These are phyloP conservation scores for Stigmatopora argus DNA, from an alignment of 2,113 vertebrate genomes.

Conservation along the genomic window DNA sequence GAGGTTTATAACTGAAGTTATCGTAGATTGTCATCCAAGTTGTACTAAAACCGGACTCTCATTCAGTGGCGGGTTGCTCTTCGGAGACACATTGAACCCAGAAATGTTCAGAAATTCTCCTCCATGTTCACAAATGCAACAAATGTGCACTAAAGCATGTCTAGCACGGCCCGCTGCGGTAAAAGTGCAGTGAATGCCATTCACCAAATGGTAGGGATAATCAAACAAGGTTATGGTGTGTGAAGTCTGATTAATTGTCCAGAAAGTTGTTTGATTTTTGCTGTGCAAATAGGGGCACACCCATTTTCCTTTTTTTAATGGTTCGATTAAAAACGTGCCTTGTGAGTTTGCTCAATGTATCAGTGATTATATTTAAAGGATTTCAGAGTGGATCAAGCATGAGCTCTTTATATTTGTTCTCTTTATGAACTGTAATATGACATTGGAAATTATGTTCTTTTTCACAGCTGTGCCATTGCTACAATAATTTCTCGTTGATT, in stretches of 20 bases:
- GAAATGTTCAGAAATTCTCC: constrained; percentile 17
- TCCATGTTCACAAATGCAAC: not conserved
- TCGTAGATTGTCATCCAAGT: constrained; percentile 18
- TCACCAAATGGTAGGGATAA: constrained; percentile 17
- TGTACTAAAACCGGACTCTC: constrained; percentile 26
- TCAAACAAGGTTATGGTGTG: constrained; percentile 18
- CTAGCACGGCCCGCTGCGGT: not conserved
- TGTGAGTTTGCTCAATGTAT: constrained; percentile 22
- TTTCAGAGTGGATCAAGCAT: constrained; percentile 20
- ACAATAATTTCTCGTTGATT: constrained; percentile 3
- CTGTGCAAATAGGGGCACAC: constrained; percentile 23
- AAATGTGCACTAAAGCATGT: constrained; percentile 11
- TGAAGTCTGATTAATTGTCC: constrained; percentile 22
- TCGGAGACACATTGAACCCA: constrained; percentile 10
- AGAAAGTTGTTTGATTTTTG: constrained; percentile 9
- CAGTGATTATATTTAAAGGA: constrained; percentile 29
- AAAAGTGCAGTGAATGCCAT: constrained; percentile 7
- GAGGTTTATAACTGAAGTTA: no score
- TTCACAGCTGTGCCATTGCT: not conserved
- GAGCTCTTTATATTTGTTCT: constrained; percentile 17
- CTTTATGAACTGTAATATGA: constrained; percentile 20
- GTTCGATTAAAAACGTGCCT: constrained; percentile 39
- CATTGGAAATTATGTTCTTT: constrained; percentile 33
- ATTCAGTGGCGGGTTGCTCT: constrained; percentile 16
- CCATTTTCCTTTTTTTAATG: constrained; percentile 12